These are phyloP conservation scores for Phalloptychus januarius DNA, from an alignment of 2,797 vertebrate genomes.

Conservation along the genomic window DNA sequence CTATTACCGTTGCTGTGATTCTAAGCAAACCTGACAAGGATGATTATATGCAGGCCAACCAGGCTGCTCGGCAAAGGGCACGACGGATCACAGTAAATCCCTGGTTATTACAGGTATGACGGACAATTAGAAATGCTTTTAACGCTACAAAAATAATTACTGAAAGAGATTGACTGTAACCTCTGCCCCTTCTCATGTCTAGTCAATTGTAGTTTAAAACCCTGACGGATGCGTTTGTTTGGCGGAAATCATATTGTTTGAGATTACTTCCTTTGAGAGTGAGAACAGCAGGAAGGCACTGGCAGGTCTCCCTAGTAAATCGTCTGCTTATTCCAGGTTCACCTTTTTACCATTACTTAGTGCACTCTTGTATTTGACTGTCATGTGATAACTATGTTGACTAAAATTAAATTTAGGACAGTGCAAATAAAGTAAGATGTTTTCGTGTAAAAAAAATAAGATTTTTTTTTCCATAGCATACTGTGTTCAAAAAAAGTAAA, in stretches of 20 bases:
- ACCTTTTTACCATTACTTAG: neutral
- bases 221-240: constrained; percentile 56
- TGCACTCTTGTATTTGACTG: neutral
- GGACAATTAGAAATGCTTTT: constrained; percentile 16
- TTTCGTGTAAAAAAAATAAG: neutral
- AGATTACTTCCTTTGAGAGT: constrained; percentile 80
- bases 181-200: neutral
- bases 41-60: constrained; percentile 63
- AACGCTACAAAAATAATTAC: neutral
- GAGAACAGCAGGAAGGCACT: constrained; percentile 62
- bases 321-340: constrained; percentile 15
- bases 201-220: constrained; percentile 55
- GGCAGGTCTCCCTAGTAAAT: constrained; percentile 34
- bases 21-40: constrained; percentile 71
- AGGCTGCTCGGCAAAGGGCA: constrained; percentile 34
- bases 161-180: neutral
- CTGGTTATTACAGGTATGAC: constrained; percentile 43
- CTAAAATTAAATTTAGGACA: neutral
- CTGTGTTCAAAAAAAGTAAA: neutral
- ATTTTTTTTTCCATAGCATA: neutral
- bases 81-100: constrained; percentile 49
- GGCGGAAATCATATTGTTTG: constrained; percentile 83
- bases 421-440: neutral
- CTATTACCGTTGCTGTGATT: constrained; percentile 57
- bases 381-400: neutral